Evolutionary conservation across 1,140 invertebrate genomes (phyloP).

Genomic region (Atta cephalotes): DNA sequence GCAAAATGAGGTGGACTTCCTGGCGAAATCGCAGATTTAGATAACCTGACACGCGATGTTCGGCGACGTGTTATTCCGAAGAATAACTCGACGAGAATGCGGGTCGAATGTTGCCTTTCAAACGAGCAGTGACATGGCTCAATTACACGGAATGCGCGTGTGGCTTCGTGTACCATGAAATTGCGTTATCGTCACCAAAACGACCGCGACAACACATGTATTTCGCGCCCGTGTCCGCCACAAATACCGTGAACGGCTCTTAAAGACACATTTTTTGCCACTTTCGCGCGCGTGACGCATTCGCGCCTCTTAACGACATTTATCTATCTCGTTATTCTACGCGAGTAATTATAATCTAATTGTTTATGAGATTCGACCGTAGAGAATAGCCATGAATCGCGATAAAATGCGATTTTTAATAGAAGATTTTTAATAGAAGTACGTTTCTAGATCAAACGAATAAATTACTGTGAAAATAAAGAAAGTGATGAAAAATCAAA

Average conservation of each 20-base stretch:
- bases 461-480: too few species aligned
- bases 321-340: not conserved
- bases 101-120: slow-evolving; percentile 53
- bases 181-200: slow-evolving; percentile 37
- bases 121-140: slow-evolving; percentile 40
- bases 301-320: slow-evolving; percentile 3
- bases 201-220: slow-evolving; percentile 21
- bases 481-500: too few species aligned
- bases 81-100: slow-evolving; percentile 56
- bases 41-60: slow-evolving; percentile 67
- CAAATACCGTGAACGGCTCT: not conserved
- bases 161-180: slow-evolving; percentile 37
- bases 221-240: not conserved
- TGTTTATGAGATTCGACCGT: not conserved
- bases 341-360: slow-evolving; percentile 30
- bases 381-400: not conserved
- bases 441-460: too few species aligned
- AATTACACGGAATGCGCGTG: slow-evolving; percentile 58
- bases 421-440: not conserved
- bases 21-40: slow-evolving; percentile 50
- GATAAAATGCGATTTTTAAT: not conserved
- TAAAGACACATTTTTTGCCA: slow-evolving; percentile 10
- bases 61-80: slow-evolving; percentile 58
- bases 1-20: not conserved
- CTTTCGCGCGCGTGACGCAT: not conserved